phyloP scores from a whole-genome alignment of 2,888 invertebrate genomes.

The Aquatica leii region DNA sequence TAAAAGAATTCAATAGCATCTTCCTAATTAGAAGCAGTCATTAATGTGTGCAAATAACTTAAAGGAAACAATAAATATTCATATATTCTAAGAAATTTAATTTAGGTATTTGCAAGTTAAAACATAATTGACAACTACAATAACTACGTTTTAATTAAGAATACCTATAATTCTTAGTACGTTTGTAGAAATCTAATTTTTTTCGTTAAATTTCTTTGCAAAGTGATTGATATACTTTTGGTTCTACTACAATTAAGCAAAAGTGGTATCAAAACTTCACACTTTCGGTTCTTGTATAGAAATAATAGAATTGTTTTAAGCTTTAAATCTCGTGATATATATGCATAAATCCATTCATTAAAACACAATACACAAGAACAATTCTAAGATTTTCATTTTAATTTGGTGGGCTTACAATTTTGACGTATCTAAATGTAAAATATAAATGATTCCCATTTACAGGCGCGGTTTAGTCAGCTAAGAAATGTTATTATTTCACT shows the following conservation, averaged over 20 bases:
- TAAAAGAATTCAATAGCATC: too few relatives aligned
- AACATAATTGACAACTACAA: too few relatives aligned
- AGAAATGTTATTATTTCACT: slow-evolving; percentile 46
- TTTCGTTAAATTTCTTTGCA: not conserved
- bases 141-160: too few relatives aligned
- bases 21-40: too few relatives aligned
- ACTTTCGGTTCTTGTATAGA: not conserved
- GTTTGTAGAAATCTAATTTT: too few relatives aligned
- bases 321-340: slow-evolving; percentile 16
- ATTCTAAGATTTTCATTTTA: slow-evolving; percentile 31
- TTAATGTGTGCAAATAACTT: too few relatives aligned
- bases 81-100: too few relatives aligned
- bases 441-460: slow-evolving; percentile 45
- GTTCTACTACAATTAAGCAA: not conserved
- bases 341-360: slow-evolving; percentile 30
- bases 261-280: not conserved
- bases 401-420: slow-evolving; percentile 30
- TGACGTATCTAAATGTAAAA: slow-evolving; percentile 41
- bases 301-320: slow-evolving; percentile 16
- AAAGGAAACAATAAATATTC: too few relatives aligned
- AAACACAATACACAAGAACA: slow-evolving; percentile 25
- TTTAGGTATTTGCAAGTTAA: too few relatives aligned
- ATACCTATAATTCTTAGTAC: too few relatives aligned
- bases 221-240: too few relatives aligned
- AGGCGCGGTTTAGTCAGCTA: slow-evolving; percentile 41